Base-by-base conservation (phyloP, 2,113 vertebrate genomes). In the Bos taurus region DNA sequence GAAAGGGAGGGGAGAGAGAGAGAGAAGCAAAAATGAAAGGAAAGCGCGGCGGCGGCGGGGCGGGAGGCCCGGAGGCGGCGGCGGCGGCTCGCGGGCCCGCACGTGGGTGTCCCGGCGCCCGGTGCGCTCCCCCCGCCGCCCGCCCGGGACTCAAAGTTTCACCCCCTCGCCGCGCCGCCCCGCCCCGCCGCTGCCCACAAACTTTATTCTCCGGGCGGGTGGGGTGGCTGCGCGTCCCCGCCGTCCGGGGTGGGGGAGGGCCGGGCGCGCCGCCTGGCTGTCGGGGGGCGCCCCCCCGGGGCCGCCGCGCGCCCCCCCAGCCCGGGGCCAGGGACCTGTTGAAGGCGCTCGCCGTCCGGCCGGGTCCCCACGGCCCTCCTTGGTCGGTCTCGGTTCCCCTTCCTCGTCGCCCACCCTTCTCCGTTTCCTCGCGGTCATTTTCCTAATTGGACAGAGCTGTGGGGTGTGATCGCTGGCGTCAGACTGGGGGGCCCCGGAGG, bases 71-170 rank as follows among this genome's bases (percentile, higher is more conserved):
- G 67, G 89, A 25, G 84, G 84, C 12, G 57, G 89, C 30, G 81
- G 95, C 67, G 82, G 95, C 67, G 91, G 25, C 78, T 57, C 54
- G 14, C 46, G 78, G 93, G 96, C 78, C 94, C 95, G 95, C 97
- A 98, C 97, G 98, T 98, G 98, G 98, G 97, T 90, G 95, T 84
- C 97, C 90, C 93, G 81, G 93, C 95, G 82, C 60, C 50, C 77
- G 10, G 43, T 2, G 80, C 96, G 50, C 60, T 64, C 50, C 95
- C 91, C 96, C 84, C 87, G 40, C 90, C 36, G 74, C 92, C 71
- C 46, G 95, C 59, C 97, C n/a, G 82, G 96, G 97, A 95, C 97
- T 82, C 88, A 67, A 97, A 98, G 98, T 98, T 98, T 98, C 97
- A 78, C 97, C 97, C 97, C 97, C 80, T 89, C 59, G 94, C 87